Base-by-base conservation (phyloP, 2,113 vertebrate genomes). In the Cephalopterus ornatus region DNA sequence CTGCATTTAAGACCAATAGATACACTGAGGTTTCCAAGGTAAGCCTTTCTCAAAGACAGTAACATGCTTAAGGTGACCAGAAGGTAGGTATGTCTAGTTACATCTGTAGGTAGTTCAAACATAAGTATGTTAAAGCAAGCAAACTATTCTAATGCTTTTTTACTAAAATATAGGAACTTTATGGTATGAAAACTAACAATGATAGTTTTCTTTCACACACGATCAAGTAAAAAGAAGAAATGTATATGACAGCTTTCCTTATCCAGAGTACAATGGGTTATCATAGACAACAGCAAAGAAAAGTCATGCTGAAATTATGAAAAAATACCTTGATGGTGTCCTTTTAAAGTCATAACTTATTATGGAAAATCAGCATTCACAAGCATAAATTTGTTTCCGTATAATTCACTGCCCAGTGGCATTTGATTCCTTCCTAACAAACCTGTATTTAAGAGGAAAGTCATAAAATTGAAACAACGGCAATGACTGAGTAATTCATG, bases 401-500 rank as follows among this genome's bases (percentile, higher is more conserved):
- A 39, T 91, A 97, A 96, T 89, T 97, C 88, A 88, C 85, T 94
- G 92, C 66, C 95, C 87, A 55, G 89, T 97, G 96, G 96, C 97
- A 97, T 97, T 98, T 97, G 94, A 93, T 95, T 91, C 80, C 68
- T 83, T 97, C 65, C 70, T 95, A 97, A 97, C 77, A 62, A 97
- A 97, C 96, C 94, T 94, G 59, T 95, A 95, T 95, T 97, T 98
- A 97, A 97, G 55, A 97, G 33, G 70, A 93, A 96, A 97, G 83
- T 95, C 92, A 83, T 94, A 95, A 96, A 97, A 97, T 50, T 95
- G 86, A 97, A 97, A 97, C 91, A 95, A 95, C 78, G 65, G 92
- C 82, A 92, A 91, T 95, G 92, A 98, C 62, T 44, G 88, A 98
- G 96, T 93, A 96, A 97, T 97, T 92, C 95, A 95, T 73, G 87